phyloP scores from a whole-genome alignment of 2,113 vertebrate genomes.

The Circaetus gallicus region DNA sequence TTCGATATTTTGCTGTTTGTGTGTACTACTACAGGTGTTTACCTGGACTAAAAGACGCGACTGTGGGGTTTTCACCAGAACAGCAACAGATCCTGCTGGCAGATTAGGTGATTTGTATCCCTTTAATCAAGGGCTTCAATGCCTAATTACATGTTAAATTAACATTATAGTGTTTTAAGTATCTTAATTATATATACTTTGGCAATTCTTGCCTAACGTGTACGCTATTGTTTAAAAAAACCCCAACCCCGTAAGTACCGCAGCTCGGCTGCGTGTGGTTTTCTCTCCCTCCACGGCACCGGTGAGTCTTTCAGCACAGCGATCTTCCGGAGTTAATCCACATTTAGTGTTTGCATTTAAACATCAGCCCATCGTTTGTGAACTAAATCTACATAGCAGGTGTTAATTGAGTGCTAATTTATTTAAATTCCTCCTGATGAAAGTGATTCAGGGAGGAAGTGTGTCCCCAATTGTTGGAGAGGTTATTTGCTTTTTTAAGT shows the following conservation, averaged over 20 bases:
- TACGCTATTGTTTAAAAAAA: neutral
- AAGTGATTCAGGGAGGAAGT: neutral
- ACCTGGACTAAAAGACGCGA: neutral
- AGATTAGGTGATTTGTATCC: neutral
- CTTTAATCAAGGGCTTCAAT: neutral
- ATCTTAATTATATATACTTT: neutral
- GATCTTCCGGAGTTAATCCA: neutral
- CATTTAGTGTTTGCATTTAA: neutral
- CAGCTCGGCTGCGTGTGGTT: neutral
- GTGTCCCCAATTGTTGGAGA: neutral
- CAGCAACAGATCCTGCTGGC: neutral
- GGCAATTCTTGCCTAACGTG: neutral
- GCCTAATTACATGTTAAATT: neutral
- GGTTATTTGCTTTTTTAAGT: neutral
- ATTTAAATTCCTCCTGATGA: neutral
- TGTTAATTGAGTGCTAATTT: conserved; percentile 45
- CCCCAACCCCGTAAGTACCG: accelerated
- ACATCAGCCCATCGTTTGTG: neutral
- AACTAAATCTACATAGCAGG: neutral
- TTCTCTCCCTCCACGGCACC: neutral
- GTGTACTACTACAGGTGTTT: neutral
- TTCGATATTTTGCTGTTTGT: neutral
- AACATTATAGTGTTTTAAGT: neutral
- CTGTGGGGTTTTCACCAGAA: neutral
- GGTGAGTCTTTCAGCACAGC: neutral